Evolutionary conservation across 2,797 vertebrate species (phyloP), one percentile per base, ranked within the genome.

Genomic region (Poeciliopsis infans): DNA sequence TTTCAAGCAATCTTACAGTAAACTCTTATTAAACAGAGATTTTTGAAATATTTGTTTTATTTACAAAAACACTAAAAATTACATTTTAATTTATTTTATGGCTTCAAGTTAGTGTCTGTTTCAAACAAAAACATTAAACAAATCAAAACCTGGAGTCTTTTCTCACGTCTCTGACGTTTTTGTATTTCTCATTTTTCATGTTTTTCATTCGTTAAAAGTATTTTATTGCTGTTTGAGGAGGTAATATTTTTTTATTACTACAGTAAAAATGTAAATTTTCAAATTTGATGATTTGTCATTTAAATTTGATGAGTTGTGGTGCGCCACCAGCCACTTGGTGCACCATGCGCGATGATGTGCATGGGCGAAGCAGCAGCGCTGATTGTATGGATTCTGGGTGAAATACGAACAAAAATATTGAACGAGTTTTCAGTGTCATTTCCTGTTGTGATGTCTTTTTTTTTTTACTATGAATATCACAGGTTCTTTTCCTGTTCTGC

Each of bases 401-500:
- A 78, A 72, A 31, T 20, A 33, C 11, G 31, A n/a, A 69, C n/a
- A 8, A 23, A 23, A 25, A 15, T n/a, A 15, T 4, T 28, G 36
- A 25, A 10, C n/a, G 46, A 73, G 55, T 71, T 51, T 51, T 51
- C 41, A 39, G 45, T 18, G 8, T 16, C 2, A 0, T 69, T 79
- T 5, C 79, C 39, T 16, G 18, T 36, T 8, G 36, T 5, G 20
- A 4, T 46, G 1, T 31, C 28, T 20, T 31, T 81, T 80, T 47
- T 43, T 74, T 47, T 43, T 75, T 66, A 59, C 28, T 66, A 4
- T 20, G 3, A 28, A 33, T 36, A 41, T 43, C 2, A 43, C 74
- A 91, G 93, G 91, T 25, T 80, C 79, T 0, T 90, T 91, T 51
- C 86, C 92, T 1, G 76, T 90, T 16, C 87, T 94, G 78, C 80